Conservation (phyloP, 2,888 invertebrate species). For the Brenthis daphne region DNA sequence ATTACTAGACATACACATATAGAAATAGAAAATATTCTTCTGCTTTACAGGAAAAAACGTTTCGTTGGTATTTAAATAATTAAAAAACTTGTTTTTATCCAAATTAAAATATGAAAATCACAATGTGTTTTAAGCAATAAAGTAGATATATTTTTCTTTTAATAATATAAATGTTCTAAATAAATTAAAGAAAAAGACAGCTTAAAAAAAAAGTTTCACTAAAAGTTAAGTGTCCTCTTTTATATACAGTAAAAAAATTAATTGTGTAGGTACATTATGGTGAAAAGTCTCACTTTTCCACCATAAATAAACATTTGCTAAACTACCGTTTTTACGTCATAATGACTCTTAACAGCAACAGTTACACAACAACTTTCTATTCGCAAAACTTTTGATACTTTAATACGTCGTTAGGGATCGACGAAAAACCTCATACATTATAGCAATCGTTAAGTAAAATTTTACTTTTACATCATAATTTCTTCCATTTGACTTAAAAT, state of each 20-base stretch:
- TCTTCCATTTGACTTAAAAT: too few relatives aligned
- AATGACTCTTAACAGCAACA: conserved; percentile 30
- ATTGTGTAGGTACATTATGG: conserved; percentile 1
- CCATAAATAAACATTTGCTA: conserved; percentile 24
- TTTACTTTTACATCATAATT: not conserved
- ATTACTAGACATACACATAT: too few relatives aligned
- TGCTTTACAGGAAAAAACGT: too few relatives aligned
- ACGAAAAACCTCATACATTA: conserved; percentile 22
- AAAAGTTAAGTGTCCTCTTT: not conserved
- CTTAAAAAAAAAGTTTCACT: too few relatives aligned
- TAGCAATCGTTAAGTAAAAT: not conserved
- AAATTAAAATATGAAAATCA: too few relatives aligned
- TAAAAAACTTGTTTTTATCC: too few relatives aligned
- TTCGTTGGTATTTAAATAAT: too few relatives aligned
- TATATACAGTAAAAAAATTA: not conserved
- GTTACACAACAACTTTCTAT: conserved; percentile 37
- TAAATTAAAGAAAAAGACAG: too few relatives aligned
- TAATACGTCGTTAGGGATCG: conserved; percentile 45
- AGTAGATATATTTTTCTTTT: too few relatives aligned
- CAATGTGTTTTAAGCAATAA: too few relatives aligned
- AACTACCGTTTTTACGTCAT: conserved; percentile 35
- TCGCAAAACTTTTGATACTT: conserved; percentile 18
- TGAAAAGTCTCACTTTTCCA: conserved; percentile 12
- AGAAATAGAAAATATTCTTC: too few relatives aligned
- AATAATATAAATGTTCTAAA: too few relatives aligned